A percentile compares a stretch with the other conserved stretches of the same genome.
Conservation (phyloP, 2,888 invertebrate species). For the Metopia argyrocephala region DNA sequence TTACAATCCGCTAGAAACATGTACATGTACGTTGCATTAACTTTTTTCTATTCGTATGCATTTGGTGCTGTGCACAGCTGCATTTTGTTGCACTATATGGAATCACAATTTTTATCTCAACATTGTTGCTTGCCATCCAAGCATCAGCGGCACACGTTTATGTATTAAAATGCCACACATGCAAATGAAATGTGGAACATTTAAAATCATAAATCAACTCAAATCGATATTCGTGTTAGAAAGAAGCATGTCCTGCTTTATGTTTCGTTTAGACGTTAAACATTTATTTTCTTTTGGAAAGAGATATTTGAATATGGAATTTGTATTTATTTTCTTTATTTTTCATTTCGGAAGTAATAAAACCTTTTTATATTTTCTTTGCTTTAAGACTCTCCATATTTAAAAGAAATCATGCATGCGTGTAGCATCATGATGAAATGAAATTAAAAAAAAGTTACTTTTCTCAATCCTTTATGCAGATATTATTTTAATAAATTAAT, state of each 20-base stretch:
- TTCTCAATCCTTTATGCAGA: too few species aligned
- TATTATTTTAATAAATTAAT: too few species aligned
- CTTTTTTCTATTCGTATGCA: not conserved
- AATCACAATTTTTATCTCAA: not conserved
- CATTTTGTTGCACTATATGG: not conserved
- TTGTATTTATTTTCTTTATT: too few species aligned
- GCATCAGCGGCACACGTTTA: not conserved
- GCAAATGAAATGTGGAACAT: not conserved
- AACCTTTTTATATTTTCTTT: not conserved
- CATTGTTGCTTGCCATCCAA: not conserved
- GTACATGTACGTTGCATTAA: not conserved
- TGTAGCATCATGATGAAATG: too few species aligned
- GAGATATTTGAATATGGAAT: not conserved
- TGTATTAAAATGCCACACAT: not conserved
- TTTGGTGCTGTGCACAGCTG: constrained; percentile 4
- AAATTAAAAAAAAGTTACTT: too few species aligned
- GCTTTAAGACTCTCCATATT: too few species aligned
- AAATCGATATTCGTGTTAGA: not conserved
- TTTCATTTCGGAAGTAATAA: not conserved
- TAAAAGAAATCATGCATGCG: too few species aligned
- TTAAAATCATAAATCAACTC: constrained; percentile 7
- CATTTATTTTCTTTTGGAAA: not conserved
- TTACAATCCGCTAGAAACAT: not conserved
- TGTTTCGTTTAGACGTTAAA: not conserved
- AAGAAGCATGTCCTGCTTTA: not conserved